Conservation (phyloP, 92 coral and sea anemone genomes). For the Parazoanthus darwini region DNA sequence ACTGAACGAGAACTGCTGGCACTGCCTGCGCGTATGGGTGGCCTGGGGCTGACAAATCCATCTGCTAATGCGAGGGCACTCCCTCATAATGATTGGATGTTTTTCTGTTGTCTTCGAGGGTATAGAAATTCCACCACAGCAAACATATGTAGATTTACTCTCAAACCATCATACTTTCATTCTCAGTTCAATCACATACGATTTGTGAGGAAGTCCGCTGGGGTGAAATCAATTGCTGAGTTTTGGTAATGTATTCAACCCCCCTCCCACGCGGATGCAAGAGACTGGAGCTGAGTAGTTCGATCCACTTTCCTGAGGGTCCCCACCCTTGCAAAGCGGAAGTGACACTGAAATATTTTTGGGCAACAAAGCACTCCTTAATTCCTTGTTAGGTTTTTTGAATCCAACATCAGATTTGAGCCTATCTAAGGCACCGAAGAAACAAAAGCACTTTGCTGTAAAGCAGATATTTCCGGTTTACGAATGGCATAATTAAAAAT, state of each 20-base stretch:
- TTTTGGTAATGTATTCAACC: slow-evolving; percentile 35
- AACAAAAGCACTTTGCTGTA: neutral
- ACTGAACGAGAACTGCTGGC: too few relatives aligned
- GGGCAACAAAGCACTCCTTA: neutral
- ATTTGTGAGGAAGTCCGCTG: slow-evolving; percentile 42
- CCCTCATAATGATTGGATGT: slow-evolving; percentile 20
- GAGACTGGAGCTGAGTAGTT: slow-evolving; percentile 36
- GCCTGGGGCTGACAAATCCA: too few relatives aligned
- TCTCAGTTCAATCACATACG: slow-evolving; percentile 39
- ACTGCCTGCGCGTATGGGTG: too few relatives aligned
- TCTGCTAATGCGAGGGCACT: neutral
- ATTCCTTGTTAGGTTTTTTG: neutral
- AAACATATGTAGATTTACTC: slow-evolving; percentile 48
- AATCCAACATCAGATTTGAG: slow-evolving; percentile 7
- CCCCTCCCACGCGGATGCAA: slow-evolving; percentile 33
- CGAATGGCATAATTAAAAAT: neutral
- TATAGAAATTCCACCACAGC: slow-evolving; percentile 43
- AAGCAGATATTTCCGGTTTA: neutral
- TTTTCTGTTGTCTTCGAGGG: slow-evolving; percentile 31
- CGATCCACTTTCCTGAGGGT: slow-evolving; percentile 19
- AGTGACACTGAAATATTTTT: slow-evolving; percentile 5
- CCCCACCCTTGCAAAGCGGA: slow-evolving; percentile 46
- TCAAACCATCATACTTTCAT: slow-evolving; percentile 43
- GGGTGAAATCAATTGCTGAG: slow-evolving; percentile 41
- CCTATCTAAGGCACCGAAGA: neutral